A percentile compares a stretch with the other conserved stretches of the same genome.
Evolutionary conservation across 2,888 invertebrate species (phyloP).

Genomic region (Gerris lacustris): DNA sequence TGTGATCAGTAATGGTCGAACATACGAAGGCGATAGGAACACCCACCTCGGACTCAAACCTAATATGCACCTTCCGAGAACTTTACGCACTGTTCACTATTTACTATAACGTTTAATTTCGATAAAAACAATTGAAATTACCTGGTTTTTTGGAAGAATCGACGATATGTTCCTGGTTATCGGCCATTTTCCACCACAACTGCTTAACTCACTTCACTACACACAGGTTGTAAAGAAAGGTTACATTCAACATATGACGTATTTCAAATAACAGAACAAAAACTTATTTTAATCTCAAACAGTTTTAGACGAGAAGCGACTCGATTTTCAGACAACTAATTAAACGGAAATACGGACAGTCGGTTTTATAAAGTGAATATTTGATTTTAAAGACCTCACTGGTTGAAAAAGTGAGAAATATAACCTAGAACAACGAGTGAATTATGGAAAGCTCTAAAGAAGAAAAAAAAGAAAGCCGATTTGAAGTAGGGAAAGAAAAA

Average conservation of each 20-base stretch:
- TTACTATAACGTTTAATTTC: not conserved
- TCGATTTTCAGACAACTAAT: no score
- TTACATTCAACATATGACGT: constrained; percentile 13
- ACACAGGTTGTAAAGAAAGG: constrained; percentile 15
- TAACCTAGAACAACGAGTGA: not conserved
- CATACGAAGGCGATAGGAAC: constrained; percentile 1
- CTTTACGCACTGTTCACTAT: not conserved
- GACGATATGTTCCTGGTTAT: constrained; percentile 27
- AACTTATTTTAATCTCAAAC: no score
- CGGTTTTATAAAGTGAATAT: no score
- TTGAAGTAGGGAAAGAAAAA: not conserved
- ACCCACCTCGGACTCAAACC: not conserved
- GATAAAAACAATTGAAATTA: constrained; percentile 20
- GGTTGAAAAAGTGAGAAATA: no score
- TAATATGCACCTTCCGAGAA: not conserved
- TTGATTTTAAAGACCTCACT: no score
- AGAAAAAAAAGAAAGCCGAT: not conserved
- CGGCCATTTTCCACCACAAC: constrained; percentile 30
- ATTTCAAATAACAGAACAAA: not conserved
- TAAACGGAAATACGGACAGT: no score
- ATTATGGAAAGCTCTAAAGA: not conserved
- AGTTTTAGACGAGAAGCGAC: no score
- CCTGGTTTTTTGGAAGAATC: constrained; percentile 27
- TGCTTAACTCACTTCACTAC: constrained; percentile 14
- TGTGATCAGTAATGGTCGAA: not conserved